Evolutionary conservation across 2,113 vertebrate species (phyloP).

Genomic region (Dinomys branickii): DNA sequence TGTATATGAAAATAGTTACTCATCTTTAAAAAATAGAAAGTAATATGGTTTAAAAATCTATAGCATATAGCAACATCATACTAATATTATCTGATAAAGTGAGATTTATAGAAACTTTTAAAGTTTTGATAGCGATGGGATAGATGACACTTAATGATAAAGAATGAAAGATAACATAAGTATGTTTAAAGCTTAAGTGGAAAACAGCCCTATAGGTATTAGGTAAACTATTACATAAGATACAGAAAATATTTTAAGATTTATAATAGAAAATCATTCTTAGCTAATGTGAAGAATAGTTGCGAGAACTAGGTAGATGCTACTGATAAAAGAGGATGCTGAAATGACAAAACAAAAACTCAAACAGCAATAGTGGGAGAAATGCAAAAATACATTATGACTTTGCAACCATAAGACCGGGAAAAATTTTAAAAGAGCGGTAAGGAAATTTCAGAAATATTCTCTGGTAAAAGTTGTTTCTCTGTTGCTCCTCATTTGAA

Average conservation of each 20-base stretch:
- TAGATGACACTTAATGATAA: neutral
- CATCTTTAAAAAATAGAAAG: neutral
- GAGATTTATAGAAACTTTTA: neutral
- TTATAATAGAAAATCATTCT: neutral
- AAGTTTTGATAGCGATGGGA: neutral
- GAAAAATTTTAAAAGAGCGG: constrained; percentile 57
- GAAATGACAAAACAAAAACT: constrained; percentile 24
- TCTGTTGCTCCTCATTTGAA: neutral
- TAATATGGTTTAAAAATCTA: neutral
- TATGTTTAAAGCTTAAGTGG: neutral
- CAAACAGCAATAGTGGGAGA: constrained; percentile 19
- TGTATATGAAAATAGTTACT: neutral
- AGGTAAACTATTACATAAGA: neutral
- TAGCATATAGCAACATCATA: neutral
- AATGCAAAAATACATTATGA: constrained; percentile 54
- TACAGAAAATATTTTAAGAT: neutral
- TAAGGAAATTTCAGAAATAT: neutral
- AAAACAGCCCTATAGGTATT: neutral
- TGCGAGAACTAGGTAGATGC: neutral
- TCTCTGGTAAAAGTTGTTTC: neutral
- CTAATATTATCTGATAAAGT: neutral
- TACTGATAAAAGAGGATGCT: neutral
- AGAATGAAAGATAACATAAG: neutral
- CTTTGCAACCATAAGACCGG: constrained; percentile 41
- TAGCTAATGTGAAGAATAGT: constrained; percentile 29